Conservation (phyloP, 2,113 vertebrate genomes). For the Actenoides hombroni region DNA sequence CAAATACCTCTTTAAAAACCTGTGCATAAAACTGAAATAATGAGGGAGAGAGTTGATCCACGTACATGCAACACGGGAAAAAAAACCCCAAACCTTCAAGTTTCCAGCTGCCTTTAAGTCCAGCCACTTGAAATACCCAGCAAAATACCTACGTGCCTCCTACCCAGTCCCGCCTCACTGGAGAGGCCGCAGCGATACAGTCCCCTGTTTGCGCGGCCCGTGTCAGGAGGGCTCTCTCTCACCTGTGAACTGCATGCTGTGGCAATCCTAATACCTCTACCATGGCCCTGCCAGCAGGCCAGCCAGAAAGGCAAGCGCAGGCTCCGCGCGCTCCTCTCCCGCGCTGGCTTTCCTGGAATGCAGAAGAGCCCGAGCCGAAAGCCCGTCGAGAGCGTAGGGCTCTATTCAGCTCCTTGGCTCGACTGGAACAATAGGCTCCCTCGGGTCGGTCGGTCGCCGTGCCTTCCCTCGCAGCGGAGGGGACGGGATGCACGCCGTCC, state of each 20-base stretch:
- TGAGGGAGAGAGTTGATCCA: background rate
- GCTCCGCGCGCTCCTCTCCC: background rate
- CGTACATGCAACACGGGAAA: accelerated
- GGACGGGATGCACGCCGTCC: background rate
- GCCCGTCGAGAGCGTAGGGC: constrained; percentile 67
- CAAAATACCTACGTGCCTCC: background rate
- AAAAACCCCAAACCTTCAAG: background rate
- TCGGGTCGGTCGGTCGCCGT: background rate
- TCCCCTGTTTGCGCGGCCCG: background rate
- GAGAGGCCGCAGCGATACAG: background rate
- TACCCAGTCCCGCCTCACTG: background rate
- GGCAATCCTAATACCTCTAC: constrained; percentile 33
- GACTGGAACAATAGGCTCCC: constrained; percentile 69
- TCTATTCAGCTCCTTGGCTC: constrained; percentile 26
- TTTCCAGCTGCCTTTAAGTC: background rate
- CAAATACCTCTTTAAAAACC: background rate
- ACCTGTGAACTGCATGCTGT: constrained; percentile 79
- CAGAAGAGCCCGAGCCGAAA: constrained; percentile 73
- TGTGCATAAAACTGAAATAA: background rate
- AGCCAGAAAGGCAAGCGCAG: constrained; percentile 24
- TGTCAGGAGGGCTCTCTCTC: constrained; percentile 59
- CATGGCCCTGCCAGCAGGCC: constrained; percentile 68
- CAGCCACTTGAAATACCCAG: background rate
- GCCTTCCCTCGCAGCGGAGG: background rate
- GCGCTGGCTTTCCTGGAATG: constrained; percentile 73